A percentile compares a stretch with the other conserved stretches of the same genome.
Evolutionary conservation across 2,888 invertebrate genomes (phyloP).

Genomic region (Metallyticus violacea): DNA sequence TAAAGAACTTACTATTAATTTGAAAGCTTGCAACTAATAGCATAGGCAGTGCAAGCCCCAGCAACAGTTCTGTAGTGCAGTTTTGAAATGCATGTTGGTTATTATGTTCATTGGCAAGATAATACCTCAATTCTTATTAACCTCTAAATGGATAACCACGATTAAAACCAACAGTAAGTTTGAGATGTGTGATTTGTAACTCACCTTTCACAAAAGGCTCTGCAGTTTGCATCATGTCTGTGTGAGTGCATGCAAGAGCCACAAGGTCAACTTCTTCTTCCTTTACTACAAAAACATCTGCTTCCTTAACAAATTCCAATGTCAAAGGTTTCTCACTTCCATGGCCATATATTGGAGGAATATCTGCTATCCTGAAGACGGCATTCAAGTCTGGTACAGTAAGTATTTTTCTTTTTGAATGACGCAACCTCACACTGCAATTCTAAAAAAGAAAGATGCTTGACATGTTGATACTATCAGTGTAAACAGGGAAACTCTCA

Average conservation of each 20-base stretch:
- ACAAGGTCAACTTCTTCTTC: constrained; percentile 29
- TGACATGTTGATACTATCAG: no score
- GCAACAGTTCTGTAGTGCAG: no score
- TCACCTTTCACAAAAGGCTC: constrained; percentile 25
- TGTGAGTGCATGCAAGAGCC: background rate
- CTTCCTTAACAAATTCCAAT: constrained; percentile 25
- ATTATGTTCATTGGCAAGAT: no score
- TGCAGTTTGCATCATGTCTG: background rate
- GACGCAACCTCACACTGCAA: constrained; percentile 29
- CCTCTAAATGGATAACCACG: no score
- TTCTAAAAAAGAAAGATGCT: constrained; percentile 25
- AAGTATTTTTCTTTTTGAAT: constrained; percentile 29
- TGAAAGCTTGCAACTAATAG: no score
- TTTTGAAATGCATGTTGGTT: no score
- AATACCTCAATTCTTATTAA: no score
- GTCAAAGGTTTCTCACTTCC: background rate
- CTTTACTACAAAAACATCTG: constrained; percentile 23
- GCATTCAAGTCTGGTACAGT: constrained; percentile 29
- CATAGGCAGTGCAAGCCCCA: no score
- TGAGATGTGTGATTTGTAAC: background rate
- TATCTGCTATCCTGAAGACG: constrained; percentile 28
- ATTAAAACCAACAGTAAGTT: no score
- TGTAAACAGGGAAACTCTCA: no score
- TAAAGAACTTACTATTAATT: no score
- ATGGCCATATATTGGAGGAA: constrained; percentile 28